Evolutionary conservation across 2,113 vertebrate genomes (phyloP).

Genomic region (Phaetusa simplex): DNA sequence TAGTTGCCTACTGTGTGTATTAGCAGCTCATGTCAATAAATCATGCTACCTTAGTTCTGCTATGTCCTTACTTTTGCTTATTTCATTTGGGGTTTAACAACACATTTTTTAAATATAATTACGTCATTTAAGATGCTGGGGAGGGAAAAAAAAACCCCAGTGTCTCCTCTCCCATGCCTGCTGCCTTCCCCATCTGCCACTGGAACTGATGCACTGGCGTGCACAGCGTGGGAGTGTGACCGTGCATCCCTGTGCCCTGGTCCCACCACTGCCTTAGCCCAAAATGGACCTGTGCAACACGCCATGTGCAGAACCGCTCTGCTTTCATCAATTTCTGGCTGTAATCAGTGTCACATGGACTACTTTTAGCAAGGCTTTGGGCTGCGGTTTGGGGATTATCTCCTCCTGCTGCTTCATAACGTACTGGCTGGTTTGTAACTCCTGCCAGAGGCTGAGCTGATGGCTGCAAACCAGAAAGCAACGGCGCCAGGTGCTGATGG

Average conservation of each 20-base stretch:
- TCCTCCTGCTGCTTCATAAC: neutral
- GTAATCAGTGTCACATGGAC: neutral
- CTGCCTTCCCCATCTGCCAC: neutral
- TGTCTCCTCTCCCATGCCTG: neutral
- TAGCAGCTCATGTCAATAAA: conserved; percentile 50
- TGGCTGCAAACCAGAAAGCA: neutral
- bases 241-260: neutral
- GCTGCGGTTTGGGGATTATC: neutral
- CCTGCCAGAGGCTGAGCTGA: neutral
- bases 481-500: accelerated
- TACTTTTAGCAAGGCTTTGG: neutral
- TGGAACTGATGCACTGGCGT: accelerated
- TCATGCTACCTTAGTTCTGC: neutral
- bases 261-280: neutral
- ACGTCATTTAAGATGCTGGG: neutral
- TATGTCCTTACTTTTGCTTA: neutral
- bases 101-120: neutral
- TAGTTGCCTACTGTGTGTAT: neutral
- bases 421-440: neutral
- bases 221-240: neutral
- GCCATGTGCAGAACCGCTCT: accelerated
- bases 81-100: neutral
- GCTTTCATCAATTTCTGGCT: neutral
- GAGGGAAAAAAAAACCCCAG: neutral
- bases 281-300: accelerated